Evolutionary conservation across 2,797 vertebrate genomes (phyloP).

Genomic region (Gymnoscopelus braueri): DNA sequence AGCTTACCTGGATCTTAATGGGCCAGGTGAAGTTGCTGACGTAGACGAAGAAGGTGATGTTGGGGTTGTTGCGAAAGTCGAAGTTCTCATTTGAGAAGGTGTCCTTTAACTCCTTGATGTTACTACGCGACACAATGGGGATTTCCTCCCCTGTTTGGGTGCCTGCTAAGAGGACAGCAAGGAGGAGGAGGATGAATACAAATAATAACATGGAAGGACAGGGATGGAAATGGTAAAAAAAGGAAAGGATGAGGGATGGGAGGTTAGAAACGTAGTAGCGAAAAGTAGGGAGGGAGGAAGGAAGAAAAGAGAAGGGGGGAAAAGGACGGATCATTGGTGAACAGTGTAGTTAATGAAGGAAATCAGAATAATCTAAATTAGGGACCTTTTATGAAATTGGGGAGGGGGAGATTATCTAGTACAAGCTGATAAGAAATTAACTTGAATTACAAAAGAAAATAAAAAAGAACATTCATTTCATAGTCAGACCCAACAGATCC

Average conservation of each 20-base stretch:
- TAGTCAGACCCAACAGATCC: too few relatives aligned
- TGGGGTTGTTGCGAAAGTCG: conserved; percentile 97
- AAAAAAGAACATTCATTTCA: neutral
- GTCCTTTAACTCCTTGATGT: conserved; percentile 97
- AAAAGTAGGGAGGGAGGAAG: neutral
- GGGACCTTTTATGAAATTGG: too few relatives aligned
- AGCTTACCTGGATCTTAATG: conserved; percentile 94
- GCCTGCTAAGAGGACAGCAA: conserved; percentile 81
- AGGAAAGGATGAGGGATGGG: neutral
- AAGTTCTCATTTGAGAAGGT: conserved; percentile 99
- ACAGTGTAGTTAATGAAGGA: neutral
- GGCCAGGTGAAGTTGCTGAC: conserved; percentile 99
- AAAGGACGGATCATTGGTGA: neutral
- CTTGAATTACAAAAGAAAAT: too few relatives aligned
- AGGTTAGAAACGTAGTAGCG: neutral
- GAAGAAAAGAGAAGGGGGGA: neutral
- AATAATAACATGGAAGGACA: conserved; percentile 6
- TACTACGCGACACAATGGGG: conserved; percentile 92
- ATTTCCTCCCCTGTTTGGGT: conserved; percentile 96
- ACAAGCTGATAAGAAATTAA: too few relatives aligned
- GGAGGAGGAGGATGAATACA: neutral
- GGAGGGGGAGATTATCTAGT: too few relatives aligned
- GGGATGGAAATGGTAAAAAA: neutral
- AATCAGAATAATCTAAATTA: too few relatives aligned
- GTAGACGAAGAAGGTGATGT: conserved; percentile 98